A percentile compares a stretch with the other conserved stretches of the same genome.
Conservation (phyloP, 2,797 vertebrate genomes). For the Coccyzus lansbergi region DNA sequence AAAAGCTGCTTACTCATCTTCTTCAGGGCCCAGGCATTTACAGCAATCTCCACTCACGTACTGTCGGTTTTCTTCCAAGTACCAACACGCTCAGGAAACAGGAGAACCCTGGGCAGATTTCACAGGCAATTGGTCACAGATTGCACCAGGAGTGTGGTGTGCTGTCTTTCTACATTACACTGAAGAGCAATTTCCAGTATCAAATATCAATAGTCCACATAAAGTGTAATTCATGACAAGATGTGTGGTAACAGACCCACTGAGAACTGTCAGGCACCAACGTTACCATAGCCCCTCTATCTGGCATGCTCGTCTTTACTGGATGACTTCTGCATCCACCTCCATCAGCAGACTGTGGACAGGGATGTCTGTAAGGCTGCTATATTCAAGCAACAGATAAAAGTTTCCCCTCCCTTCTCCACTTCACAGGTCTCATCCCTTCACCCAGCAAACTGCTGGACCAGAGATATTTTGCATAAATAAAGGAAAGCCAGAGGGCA, state of each 20-base stretch:
- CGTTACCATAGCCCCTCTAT: neutral
- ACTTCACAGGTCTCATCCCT: neutral
- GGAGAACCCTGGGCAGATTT: neutral
- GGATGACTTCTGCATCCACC: neutral
- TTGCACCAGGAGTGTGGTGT: accelerated
- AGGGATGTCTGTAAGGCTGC: accelerated
- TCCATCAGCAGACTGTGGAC: neutral
- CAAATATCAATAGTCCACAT: neutral
- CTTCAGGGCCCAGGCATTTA: neutral
- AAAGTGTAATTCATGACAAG: neutral
- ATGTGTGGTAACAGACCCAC: accelerated
- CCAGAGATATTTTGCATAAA: neutral
- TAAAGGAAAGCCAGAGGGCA: neutral
- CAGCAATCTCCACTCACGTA: neutral
- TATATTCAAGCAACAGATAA: neutral
- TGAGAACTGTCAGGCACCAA: neutral
- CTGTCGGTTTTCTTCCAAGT: neutral
- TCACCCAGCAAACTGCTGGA: neutral
- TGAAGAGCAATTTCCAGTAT: neutral
- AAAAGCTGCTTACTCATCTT: neutral
- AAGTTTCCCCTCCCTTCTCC: neutral
- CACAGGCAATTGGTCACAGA: neutral
- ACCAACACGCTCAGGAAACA: neutral
- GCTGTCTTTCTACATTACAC: neutral
- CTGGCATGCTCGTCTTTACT: neutral